A percentile compares a stretch with the other conserved stretches of the same genome.
phyloP scores from a whole-genome alignment of 2,113 vertebrate genomes.

The Mohoua ochrocephala region DNA sequence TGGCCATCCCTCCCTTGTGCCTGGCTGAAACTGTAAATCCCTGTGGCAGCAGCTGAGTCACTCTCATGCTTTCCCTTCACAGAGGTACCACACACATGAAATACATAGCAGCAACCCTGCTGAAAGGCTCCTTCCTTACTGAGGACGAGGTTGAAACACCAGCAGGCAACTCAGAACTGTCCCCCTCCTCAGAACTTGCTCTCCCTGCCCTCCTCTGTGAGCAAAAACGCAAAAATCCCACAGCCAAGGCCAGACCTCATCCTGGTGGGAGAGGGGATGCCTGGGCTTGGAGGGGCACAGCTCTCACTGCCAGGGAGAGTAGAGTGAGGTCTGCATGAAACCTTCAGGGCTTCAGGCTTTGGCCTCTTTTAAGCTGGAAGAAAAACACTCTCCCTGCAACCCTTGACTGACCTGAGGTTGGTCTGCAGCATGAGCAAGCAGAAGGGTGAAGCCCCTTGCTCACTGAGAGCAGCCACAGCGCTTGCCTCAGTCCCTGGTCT shows the following conservation, averaged over 20 bases:
- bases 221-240: not conserved
- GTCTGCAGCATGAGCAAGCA: not conserved
- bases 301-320: not conserved
- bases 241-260: rapidly evolving
- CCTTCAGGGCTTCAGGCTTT: not conserved
- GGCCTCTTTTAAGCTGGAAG: not conserved
- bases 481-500: not conserved
- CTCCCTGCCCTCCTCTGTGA: not conserved
- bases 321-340: not conserved
- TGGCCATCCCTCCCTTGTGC: not conserved
- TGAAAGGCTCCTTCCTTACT: not conserved
- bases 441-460: not conserved
- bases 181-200: not conserved
- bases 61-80: not conserved
- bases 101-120: not conserved
- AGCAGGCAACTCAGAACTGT: not conserved
- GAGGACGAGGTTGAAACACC: not conserved
- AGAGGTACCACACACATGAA: not conserved
- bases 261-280: not conserved
- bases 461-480: not conserved
- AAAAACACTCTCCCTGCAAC: not conserved
- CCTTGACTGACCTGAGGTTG: not conserved
- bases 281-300: not conserved
- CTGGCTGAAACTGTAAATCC: not conserved
- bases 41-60: not conserved